Evolutionary conservation across 1,140 invertebrate genomes (phyloP).

Genomic region (Hestina assimilis): DNA sequence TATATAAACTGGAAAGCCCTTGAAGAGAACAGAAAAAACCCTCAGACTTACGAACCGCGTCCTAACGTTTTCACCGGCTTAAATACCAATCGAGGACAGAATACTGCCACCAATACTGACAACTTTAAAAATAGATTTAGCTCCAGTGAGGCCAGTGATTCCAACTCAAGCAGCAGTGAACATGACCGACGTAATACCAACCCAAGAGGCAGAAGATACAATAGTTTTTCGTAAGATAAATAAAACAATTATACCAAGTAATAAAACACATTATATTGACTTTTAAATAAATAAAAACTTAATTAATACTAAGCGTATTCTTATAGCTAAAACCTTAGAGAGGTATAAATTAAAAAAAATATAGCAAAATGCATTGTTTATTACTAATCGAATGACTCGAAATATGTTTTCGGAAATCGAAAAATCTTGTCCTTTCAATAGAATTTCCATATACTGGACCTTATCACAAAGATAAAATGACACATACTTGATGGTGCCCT

Average conservation of each 20-base stretch:
- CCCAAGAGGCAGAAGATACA: not conserved
- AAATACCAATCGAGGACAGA: conserved; percentile 9
- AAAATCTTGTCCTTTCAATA: conserved; percentile 2
- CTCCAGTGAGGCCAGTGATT: not conserved
- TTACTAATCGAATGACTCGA: conserved; percentile 32
- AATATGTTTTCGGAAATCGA: conserved; percentile 21
- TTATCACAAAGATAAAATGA: too few relatives aligned
- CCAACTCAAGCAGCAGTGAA: not conserved
- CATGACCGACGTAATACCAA: not conserved
- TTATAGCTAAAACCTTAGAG: conserved; percentile 55
- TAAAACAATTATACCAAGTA: conserved; percentile 51
- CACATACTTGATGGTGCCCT: too few relatives aligned
- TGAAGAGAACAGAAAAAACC: conserved; percentile 51
- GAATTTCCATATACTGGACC: conserved; percentile 1
- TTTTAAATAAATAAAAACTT: conserved; percentile 76
- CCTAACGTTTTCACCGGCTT: conserved; percentile 45
- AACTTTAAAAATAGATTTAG: conserved; percentile 22
- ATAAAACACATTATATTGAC: conserved; percentile 77
- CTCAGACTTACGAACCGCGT: conserved; percentile 55
- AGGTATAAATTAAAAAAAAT: conserved; percentile 45
- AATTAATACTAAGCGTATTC: conserved; percentile 69
- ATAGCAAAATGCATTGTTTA: conserved; percentile 54
- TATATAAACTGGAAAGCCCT: conserved; percentile 72
- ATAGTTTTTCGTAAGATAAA: conserved; percentile 14
- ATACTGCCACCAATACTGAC: conserved; percentile 5